Percentiles rank a stretch among this genome's conserved stretches.
Conservation (phyloP, 2,113 vertebrate genomes). For the Poeciliopsis occidentalis region DNA sequence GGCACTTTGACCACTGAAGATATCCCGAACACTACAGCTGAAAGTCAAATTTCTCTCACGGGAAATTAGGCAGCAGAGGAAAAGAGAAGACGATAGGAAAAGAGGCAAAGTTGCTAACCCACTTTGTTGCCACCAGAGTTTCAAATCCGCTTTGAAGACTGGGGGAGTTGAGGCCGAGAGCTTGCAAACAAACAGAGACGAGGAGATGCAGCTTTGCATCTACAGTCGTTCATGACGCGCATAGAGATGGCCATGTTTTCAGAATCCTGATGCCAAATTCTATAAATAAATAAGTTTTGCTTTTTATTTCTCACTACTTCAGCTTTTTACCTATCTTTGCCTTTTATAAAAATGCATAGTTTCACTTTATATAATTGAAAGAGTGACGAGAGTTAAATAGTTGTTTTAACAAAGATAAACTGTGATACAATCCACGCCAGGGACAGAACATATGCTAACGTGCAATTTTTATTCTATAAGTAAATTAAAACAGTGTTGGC, state of each 20-base stretch:
- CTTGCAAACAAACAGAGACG: conserved; percentile 6
- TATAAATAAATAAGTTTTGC: conserved; percentile 54
- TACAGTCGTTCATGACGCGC: background rate
- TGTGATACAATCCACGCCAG: too few relatives aligned
- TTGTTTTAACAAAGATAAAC: too few relatives aligned
- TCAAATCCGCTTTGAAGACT: conserved; percentile 64
- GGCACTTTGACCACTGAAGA: background rate
- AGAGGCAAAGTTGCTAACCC: conserved; percentile 71
- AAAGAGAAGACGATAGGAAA: conserved; percentile 17
- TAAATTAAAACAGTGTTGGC: too few relatives aligned
- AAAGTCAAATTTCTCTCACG: background rate
- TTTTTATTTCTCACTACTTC: conserved; percentile 62
- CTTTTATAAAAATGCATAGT: too few relatives aligned
- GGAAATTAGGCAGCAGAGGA: background rate
- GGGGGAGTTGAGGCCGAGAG: conserved; percentile 40
- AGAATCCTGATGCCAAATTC: conserved; percentile 53
- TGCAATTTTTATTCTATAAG: too few relatives aligned
- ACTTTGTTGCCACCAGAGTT: conserved; percentile 71
- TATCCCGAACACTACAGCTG: background rate
- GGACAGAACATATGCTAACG: too few relatives aligned
- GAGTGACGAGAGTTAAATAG: too few relatives aligned
- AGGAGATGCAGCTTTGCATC: background rate
- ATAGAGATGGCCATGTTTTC: background rate
- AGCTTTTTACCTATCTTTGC: conserved; percentile 22
- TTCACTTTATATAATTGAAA: too few relatives aligned